Conservation (phyloP, 1,140 invertebrate genomes). For the Eurosta solidaginis region DNA sequence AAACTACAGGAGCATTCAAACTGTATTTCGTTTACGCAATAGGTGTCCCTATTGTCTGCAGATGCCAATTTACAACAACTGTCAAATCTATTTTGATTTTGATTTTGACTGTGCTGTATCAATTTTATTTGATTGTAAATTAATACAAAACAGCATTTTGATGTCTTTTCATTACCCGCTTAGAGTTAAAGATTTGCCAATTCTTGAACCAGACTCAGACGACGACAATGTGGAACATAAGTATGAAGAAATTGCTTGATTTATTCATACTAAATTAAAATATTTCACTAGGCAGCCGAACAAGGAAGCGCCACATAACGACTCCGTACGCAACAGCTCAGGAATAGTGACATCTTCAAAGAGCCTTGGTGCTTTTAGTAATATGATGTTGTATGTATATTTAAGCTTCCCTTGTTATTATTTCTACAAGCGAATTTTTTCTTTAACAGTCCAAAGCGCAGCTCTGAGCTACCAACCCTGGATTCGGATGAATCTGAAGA, state of each 20-base stretch:
- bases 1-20: not conserved
- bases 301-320: not conserved
- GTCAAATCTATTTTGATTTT: conserved; percentile 22
- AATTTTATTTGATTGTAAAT: not conserved
- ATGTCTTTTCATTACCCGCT: conserved; percentile 47
- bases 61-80: not conserved
- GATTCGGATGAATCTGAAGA: conserved; percentile 55
- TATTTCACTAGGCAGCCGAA: not conserved
- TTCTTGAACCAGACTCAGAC: conserved; percentile 46
- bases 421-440: conserved; percentile 3
- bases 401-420: not conserved
- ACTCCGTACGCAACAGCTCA: not conserved
- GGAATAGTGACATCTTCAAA: not conserved
- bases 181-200: conserved; percentile 48
- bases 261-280: not conserved
- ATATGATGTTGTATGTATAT: conserved; percentile 31
- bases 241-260: not conserved
- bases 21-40: not conserved
- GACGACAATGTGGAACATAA: conserved; percentile 38
- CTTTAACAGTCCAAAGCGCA: conserved; percentile 47
- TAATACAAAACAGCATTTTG: not conserved
- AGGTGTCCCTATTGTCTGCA: not conserved
- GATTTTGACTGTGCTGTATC: not conserved
- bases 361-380: not conserved
- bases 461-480: conserved; percentile 45